Evolutionary conservation across 92 coral and sea anemone genomes (phyloP), one percentile per base, ranked within the genome.

Genomic region (Bergia sp.): DNA sequence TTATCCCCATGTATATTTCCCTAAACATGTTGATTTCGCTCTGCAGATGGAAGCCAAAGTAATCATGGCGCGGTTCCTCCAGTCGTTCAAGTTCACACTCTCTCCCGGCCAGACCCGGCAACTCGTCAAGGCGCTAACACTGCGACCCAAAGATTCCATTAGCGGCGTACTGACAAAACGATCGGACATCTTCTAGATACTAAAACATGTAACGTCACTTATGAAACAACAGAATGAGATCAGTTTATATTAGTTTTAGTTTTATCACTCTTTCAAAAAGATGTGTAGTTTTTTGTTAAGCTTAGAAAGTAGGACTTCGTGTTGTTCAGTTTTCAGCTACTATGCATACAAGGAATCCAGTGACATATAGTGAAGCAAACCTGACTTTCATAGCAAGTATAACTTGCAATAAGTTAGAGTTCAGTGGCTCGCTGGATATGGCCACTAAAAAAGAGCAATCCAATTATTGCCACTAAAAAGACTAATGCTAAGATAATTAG

Each of bases 21-120:
- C 44, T n/a, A 39, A 77, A 43, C 21, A 15, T 42, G 0, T 76
- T 42, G 57, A 23, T 77, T 42, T 61, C 29, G 44, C 50, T 61
- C 5, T 39, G 29, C 37, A 81, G 85, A 81, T 81, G 85, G 85
- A 81, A 81, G 85, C 85, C 85, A 81, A 81, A 61, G 85, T 81
- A 1, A 21, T 81, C 43, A 18, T 81, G 50, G 71, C 85, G 1
- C 85, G 85, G 1, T 61, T 81, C 73, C 85, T 81, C 20, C 85
- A 81, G 85, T 61, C 85, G 13, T 81, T 81, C 18, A 61, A 81
- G 85, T 81, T 81, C 47, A 16, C 85, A 16, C 85, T 81, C 23
- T 81, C 85, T 13, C 85, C 85, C 4, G 74, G 47, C 85, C 85
- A 81, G 85, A 81, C 85, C 39, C 71, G 73, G 15, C 38, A 18